These are phyloP conservation scores for Parthenolecanium corni DNA, from an alignment of 2,888 invertebrate genomes.

Conservation along the genomic window DNA sequence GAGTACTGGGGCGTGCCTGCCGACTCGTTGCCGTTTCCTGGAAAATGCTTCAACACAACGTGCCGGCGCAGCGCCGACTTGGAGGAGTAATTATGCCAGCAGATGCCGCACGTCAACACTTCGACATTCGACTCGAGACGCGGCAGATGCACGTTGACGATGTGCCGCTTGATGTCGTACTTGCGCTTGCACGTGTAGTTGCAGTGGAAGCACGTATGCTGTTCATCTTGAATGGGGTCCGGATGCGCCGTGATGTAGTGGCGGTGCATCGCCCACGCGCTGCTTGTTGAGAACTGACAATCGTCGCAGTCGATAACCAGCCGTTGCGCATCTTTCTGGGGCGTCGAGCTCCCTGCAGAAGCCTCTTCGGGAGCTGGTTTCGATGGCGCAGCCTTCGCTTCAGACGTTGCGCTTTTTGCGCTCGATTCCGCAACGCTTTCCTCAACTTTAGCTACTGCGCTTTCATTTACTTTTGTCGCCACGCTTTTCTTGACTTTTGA, in stretches of 20 bases:
- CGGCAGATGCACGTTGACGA: neutral
- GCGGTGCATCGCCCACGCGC: too few relatives aligned
- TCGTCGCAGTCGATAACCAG: neutral
- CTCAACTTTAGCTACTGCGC: too few relatives aligned
- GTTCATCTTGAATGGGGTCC: neutral
- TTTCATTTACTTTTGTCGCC: too few relatives aligned
- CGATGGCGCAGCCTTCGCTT: too few relatives aligned
- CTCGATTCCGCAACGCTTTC: too few relatives aligned
- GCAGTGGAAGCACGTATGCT: neutral
- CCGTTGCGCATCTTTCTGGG: neutral
- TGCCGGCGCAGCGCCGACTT: conserved; percentile 1
- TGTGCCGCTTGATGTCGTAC: neutral
- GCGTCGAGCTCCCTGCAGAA: too few relatives aligned
- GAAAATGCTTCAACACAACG: neutral
- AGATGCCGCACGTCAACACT: neutral
- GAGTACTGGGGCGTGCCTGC: neutral
- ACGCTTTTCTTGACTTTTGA: too few relatives aligned
- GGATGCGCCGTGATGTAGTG: too few relatives aligned
- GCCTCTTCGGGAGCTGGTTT: too few relatives aligned
- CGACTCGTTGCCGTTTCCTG: neutral
- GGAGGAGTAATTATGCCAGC: neutral
- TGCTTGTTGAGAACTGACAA: too few relatives aligned
- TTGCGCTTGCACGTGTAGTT: neutral
- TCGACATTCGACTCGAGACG: neutral
- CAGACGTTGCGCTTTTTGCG: too few relatives aligned